Evolutionary conservation across 2,797 vertebrate species (phyloP).

Genomic region (Cercopithecus neglectus): DNA sequence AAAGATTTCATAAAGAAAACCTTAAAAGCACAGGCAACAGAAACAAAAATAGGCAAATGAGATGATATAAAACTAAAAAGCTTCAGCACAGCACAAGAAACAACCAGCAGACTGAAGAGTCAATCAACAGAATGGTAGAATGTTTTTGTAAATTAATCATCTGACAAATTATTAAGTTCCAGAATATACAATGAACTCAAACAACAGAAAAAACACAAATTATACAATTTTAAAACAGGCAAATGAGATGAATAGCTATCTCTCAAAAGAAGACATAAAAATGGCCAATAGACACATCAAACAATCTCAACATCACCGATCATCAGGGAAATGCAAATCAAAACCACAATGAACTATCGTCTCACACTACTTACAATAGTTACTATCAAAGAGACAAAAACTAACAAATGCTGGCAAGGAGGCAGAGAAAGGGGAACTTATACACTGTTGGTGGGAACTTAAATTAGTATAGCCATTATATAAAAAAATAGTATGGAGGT

Average conservation of each 20-base stretch:
- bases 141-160: neutral
- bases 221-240: neutral
- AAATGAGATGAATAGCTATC: neutral
- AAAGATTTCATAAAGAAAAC: neutral
- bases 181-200: neutral
- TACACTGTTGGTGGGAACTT: neutral
- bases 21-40: neutral
- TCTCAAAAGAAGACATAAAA: neutral
- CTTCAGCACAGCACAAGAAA: neutral
- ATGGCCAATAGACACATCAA: neutral
- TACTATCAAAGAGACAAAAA: neutral
- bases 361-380: neutral
- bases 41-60: neutral
- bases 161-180: neutral
- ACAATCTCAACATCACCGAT: neutral
- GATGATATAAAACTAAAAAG: neutral
- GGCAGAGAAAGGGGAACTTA: neutral
- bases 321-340: neutral
- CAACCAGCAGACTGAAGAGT: neutral
- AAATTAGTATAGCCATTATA: neutral
- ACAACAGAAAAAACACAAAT: neutral
- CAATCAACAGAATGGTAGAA: neutral
- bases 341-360: neutral
- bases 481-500: neutral
- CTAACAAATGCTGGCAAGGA: neutral